Evolutionary conservation across 2,888 invertebrate genomes (phyloP), one percentile per base, ranked within the genome.

Genomic region (Aspidiotus rigidus): DNA sequence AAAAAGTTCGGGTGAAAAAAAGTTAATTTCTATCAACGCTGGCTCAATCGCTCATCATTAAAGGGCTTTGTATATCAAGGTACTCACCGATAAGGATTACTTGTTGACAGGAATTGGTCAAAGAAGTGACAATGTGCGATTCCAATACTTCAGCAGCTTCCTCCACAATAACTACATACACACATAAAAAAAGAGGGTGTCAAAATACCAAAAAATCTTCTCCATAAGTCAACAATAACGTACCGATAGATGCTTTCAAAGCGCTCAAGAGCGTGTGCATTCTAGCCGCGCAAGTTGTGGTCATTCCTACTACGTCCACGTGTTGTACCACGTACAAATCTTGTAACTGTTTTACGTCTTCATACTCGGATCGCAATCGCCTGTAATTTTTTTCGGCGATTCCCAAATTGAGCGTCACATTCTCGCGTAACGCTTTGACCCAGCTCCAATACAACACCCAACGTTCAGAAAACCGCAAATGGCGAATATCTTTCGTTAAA

Each of bases 61-160:
- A 28, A 28, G 5, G 5, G 28, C 28, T 28, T 28, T 5, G 5
- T 28, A 28, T 5, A 60, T 40, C 8, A n/a, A 60, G 9, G n/a
- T 13, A 53, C 56, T 39, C 39, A 56, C 71, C 93, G 72, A 93
- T 90, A n/a, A 93, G 81, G 75, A 94, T 88, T 0, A 92, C 81
- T 77, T 94, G 93, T 76, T 93, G 80, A 72, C 90, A 88, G 62
- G 83, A 78, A 40, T 81, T 77, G 0, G 88, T 88, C 16, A 93
- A 79, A 0, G 90, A 85, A 0, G 89, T 86, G 0, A 92, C 79
- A 15, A 92, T 84, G 76, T 93, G 93, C 0, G 88, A 83, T 76
- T 94, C 94, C 44, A 92, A 78, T 0, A 93, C 88, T 79, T 93
- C 92, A 0, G 91, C 93, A 0, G 93, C 93, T 79, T 94, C 94